Evolutionary conservation across 2,888 invertebrate genomes (phyloP).

Genomic region (Smittia sp.): DNA sequence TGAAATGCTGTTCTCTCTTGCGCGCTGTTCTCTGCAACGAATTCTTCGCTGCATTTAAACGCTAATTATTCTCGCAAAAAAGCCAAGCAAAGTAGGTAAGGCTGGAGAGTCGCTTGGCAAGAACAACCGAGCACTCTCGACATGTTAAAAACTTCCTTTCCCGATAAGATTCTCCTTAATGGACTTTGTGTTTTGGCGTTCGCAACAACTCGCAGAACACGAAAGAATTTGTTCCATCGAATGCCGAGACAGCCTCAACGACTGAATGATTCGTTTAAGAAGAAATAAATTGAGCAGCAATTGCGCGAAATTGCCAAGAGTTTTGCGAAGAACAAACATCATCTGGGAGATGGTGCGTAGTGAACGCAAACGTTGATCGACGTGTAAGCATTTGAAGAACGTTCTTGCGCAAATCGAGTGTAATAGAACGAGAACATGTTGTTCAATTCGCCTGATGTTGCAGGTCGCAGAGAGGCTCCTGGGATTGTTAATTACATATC

Average conservation of each 20-base stretch:
- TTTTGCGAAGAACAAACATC: neutral
- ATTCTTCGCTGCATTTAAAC: slow-evolving; percentile 31
- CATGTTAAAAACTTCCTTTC: slow-evolving; percentile 39
- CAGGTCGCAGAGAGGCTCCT: no score
- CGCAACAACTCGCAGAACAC: neutral
- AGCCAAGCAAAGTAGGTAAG: slow-evolving; percentile 16
- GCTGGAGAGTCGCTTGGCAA: neutral
- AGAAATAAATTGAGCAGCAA: slow-evolving; percentile 23
- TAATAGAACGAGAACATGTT: neutral
- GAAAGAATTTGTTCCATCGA: slow-evolving; percentile 1
- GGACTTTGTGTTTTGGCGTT: neutral
- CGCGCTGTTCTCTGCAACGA: neutral
- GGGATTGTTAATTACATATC: no score
- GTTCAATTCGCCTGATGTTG: neutral
- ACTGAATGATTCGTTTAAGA: neutral
- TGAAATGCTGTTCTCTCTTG: neutral
- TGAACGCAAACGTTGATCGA: neutral
- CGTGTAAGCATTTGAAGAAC: neutral
- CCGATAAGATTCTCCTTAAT: slow-evolving; percentile 21
- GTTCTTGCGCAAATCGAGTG: no score
- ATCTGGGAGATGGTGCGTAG: slow-evolving; percentile 31
- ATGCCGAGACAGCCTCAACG: neutral
- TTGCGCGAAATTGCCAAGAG: slow-evolving; percentile 17
- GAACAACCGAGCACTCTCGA: neutral
- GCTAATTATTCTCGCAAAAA: slow-evolving; percentile 31